Evolutionary conservation across 2,113 vertebrate species (phyloP).

Genomic region (Todiramphus saurophagus): DNA sequence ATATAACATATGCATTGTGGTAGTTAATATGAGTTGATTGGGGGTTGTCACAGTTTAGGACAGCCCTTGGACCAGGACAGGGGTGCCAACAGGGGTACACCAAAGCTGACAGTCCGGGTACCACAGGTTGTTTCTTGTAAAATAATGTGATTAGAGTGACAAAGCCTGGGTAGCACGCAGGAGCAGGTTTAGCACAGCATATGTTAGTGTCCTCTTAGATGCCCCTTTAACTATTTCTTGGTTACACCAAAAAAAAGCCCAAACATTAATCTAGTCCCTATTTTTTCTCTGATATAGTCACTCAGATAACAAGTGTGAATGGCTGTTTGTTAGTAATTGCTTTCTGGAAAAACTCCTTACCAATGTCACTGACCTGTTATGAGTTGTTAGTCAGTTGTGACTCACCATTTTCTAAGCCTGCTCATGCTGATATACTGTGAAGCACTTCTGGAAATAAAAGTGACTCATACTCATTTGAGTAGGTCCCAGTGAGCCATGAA

Average conservation of each 20-base stretch:
- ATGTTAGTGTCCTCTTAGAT: not conserved
- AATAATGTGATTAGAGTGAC: not conserved
- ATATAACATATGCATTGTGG: not conserved
- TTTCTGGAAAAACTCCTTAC: not conserved
- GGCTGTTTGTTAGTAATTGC: not conserved
- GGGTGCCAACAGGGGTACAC: not conserved
- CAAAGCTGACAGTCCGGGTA: not conserved
- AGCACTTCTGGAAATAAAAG: not conserved
- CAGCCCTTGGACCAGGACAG: no score
- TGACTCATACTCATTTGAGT: not conserved
- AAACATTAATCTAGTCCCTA: not conserved
- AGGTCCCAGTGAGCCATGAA: not conserved
- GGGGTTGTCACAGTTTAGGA: no score
- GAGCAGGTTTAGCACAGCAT: not conserved
- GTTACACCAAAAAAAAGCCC: not conserved
- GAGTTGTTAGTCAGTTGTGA: constrained; percentile 8
- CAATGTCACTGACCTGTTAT: not conserved
- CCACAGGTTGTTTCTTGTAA: not conserved
- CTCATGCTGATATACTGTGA: not conserved
- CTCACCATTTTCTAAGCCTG: not conserved
- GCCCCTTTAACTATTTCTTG: not conserved
- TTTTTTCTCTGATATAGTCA: not conserved
- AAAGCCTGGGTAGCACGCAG: accelerated
- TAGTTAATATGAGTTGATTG: accelerated
- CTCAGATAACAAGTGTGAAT: not conserved